Conservation (phyloP, 2,113 vertebrate genomes). For the Aegotheles bennettii region DNA sequence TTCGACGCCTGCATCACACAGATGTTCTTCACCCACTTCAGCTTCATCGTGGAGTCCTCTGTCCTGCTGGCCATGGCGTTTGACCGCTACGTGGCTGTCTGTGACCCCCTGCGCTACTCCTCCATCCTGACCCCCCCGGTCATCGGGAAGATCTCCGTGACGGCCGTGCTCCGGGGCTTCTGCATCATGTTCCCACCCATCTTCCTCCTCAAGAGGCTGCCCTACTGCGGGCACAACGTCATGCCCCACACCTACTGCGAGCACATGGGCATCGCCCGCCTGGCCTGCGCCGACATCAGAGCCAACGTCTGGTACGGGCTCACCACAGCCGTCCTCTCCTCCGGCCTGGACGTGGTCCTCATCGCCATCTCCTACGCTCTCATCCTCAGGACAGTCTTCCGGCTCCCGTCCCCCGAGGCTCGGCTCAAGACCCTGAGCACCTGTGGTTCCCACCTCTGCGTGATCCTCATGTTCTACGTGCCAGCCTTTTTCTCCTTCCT, state of each 20-base stretch:
- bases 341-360: slow-evolving; percentile 46
- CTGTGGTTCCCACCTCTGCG: slow-evolving; percentile 63
- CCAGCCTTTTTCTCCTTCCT: slow-evolving; percentile 69
- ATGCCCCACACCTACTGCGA: slow-evolving; percentile 71
- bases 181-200: slow-evolving; percentile 60
- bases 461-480: slow-evolving; percentile 64
- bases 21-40: slow-evolving; percentile 74
- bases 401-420: not conserved
- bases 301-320: slow-evolving; percentile 67
- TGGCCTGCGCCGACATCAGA: slow-evolving; percentile 65
- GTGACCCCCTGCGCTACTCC: slow-evolving; percentile 47
- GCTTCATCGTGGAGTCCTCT: slow-evolving; percentile 59
- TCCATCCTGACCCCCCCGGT: slow-evolving; percentile 16
- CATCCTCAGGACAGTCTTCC: slow-evolving; percentile 44
- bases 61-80: slow-evolving; percentile 70
- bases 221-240: slow-evolving; percentile 53
- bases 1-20: slow-evolving; percentile 65
- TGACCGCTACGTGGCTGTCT: slow-evolving; percentile 60
- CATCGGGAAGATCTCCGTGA: not conserved
- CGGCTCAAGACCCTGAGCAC: slow-evolving; percentile 63
- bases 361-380: slow-evolving; percentile 29
- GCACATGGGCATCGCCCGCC: slow-evolving; percentile 73
- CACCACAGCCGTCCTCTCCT: slow-evolving; percentile 49
- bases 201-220: slow-evolving; percentile 59
- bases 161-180: not conserved